Conservation (phyloP, 2,113 vertebrate genomes). For the Chroicocephalus ridibundus region DNA sequence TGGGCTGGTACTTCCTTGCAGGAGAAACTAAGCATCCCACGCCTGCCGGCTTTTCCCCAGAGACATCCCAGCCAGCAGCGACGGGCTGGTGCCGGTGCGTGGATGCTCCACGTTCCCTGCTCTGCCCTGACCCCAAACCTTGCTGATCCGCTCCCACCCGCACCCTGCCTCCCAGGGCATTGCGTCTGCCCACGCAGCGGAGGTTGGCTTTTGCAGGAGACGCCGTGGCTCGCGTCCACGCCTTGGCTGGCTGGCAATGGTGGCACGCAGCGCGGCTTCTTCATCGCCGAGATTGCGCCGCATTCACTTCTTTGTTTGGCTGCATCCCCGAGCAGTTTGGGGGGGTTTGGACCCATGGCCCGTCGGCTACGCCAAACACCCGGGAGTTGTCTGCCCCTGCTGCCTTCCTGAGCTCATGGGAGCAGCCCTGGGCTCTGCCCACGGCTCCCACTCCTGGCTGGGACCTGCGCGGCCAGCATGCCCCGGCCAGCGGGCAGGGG, state of each 20-base stretch:
- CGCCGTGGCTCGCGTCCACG: accelerated
- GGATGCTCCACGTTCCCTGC: accelerated
- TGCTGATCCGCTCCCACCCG: accelerated
- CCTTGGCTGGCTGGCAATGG: no score
- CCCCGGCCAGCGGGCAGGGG: accelerated
- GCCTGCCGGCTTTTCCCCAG: accelerated
- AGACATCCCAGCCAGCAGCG: neutral
- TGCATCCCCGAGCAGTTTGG: neutral
- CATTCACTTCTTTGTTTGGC: accelerated
- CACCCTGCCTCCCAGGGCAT: neutral
- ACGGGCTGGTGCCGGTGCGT: accelerated
- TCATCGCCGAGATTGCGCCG: accelerated
- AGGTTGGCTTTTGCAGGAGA: neutral
- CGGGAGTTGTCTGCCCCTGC: neutral
- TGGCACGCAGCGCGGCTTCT: accelerated
- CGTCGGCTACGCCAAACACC: accelerated
- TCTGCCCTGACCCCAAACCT: neutral
- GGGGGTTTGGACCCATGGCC: accelerated
- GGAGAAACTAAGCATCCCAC: neutral
- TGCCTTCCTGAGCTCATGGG: neutral
- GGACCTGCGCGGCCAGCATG: neutral
- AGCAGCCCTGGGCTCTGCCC: neutral
- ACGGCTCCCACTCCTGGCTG: neutral
- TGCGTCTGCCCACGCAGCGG: accelerated
- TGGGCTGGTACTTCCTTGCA: neutral